Percentiles rank a stretch among this genome's conserved stretches.
These are phyloP conservation scores for Pseudonaja textilis DNA, from an alignment of 2,113 vertebrate genomes.

Conservation along the genomic window DNA sequence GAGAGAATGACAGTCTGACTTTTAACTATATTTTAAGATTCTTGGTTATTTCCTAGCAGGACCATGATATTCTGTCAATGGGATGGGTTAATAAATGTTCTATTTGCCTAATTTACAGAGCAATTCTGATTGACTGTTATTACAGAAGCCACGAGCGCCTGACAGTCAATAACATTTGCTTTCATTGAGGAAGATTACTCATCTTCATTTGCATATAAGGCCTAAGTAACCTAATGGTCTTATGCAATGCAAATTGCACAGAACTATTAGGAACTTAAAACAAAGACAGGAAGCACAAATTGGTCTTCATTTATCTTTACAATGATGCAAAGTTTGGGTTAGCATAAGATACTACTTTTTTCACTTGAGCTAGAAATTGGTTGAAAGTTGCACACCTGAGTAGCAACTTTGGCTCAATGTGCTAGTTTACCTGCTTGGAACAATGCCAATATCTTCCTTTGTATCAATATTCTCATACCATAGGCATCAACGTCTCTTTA, in stretches of 20 bases:
- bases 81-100: constrained; percentile 27
- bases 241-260: constrained; percentile 36
- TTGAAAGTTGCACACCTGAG: background rate
- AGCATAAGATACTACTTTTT: background rate
- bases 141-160: constrained; percentile 20
- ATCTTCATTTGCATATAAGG: constrained; percentile 27
- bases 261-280: constrained; percentile 29
- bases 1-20: background rate
- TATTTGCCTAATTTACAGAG: background rate
- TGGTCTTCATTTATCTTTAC: background rate
- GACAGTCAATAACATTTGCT: constrained; percentile 15
- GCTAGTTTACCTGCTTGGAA: background rate
- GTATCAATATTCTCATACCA: background rate
- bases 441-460: background rate
- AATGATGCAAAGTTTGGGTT: background rate
- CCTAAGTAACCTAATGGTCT: constrained; percentile 37
- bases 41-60: background rate
- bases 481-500: background rate
- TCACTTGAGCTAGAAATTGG: background rate
- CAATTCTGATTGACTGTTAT: constrained; percentile 30
- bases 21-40: background rate
- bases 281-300: constrained; percentile 31
- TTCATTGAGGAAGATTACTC: background rate
- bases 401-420: background rate
- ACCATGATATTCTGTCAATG: background rate